Evolutionary conservation across 2,113 vertebrate genomes (phyloP), one percentile per base, ranked within the genome.

Genomic region (Paramormyrops kingsleyae): DNA sequence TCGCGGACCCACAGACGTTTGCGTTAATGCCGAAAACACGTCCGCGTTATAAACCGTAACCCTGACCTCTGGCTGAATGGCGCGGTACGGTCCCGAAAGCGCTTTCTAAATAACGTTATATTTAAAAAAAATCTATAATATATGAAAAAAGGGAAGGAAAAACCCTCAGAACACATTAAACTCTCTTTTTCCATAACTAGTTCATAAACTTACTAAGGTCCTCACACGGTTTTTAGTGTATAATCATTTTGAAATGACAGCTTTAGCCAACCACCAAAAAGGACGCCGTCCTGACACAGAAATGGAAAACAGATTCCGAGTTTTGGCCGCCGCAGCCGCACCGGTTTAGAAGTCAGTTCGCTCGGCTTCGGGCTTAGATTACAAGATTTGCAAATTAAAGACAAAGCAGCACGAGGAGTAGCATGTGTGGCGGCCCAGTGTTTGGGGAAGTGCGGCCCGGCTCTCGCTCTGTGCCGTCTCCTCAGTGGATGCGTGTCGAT

Each of bases 301-400:
- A 99, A 99, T 99, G 96, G 96, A 97, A 99, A 99, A 96, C 98
- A 99, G 96, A 98, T 97, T 97, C 96, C 93, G 92, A 89, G 93
- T 96, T 94, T 98, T 99, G 97, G 98, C 98, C 92, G 94, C 94
- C 96, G 93, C 70, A 94, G 88, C 94, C 50, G 8, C 93, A 93
- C 96, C 96, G 97, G 95, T 97, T 98, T 97, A 95, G 96, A 96
- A 96, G 95, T 95, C 96, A 95, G 94, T 97, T 96, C 96, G 96
- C 95, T 96, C 97, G 96, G 94, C 97, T 97, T 95, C 94, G 95
- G 96, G 97, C 96, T 98, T 98, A 97, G 97, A 97, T 98, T 97
- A 98, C 97, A 97, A 97, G 97, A 98, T 98, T 96, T 98, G 96
- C 96, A 98, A 99, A 99, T 98, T 96, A 97, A 98, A 98, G 97